Base-by-base conservation (phyloP, 1,140 invertebrate species). In the Choristoneura fumiferana region DNA sequence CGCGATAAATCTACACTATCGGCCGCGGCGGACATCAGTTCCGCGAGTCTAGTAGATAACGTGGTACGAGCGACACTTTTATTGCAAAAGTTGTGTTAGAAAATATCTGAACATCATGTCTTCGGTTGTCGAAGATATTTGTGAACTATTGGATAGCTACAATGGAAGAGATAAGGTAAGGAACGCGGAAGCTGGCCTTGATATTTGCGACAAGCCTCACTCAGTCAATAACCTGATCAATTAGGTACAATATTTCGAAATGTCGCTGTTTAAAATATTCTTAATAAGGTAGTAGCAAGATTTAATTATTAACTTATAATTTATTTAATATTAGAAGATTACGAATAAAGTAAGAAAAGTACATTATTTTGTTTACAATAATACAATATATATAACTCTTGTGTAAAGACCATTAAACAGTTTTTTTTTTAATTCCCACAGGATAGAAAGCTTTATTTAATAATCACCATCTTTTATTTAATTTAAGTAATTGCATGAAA, bases 161-260 rank as follows among this genome's bases (percentile, higher is more conserved):
- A 87, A 84, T 67, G 85, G 85, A 8, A 78, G 85, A 67, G 85
- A 88, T 68, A 88, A 88, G 85, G 85, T 88, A 76, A 72, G 70
- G 54, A 76, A 84, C 82, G 76, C 80, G 82, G 79, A 84, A 84
- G 68, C 54, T 40, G 61, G 53, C 80, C 69, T 76, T 69, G 75
- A 66, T 65, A 72, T 76, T 71, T 64, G 37, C 36, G 0, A n/a
- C n/a, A n/a, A n/a, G n/a, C n/a, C n/a, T n/a, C n/a, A n/a, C 63
- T 62, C 57, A 65, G 67, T 68, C 39, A 65, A 65, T 63, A 69
- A 63, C 59, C 57, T 69, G 43, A 12, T 49, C 43, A 22, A 8
- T 53, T n/a, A n/a, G n/a, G n/a, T 53, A 13, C 34, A 8, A 36
- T n/a, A 12, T 49, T 22, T 15, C 43, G 18, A 49, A 49, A 29